Evolutionary conservation across 1,140 invertebrate species (phyloP), one percentile per base, ranked within the genome.

Genomic region (Platyura marginata): DNA sequence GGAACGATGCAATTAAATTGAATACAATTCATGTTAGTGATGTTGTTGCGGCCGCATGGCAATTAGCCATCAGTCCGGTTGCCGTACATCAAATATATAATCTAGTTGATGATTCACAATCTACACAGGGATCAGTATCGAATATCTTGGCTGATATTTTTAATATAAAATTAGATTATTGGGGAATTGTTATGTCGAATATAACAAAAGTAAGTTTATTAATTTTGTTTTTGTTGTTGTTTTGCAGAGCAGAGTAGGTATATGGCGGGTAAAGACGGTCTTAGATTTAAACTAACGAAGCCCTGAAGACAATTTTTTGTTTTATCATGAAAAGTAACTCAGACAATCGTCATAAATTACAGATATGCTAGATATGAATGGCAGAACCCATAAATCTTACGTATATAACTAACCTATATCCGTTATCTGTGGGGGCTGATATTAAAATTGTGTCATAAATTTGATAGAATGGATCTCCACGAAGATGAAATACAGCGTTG

Each of bases 11-110:
- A 44, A 66, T 92, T 40, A 74, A 78, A 51, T 77, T 90, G 68
- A 87, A 91, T 59, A 93, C 88, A 1, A 74, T 92, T 29, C 85
- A 92, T 61, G 84, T 90, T 1, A 59, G 64, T 33, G 90, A 94
- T 64, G 63, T 92, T 10, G 82, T 74, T 55, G 65, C 75, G 44
- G 87, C 85, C 25, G 72, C 86, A 46, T 88, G 81, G 77, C 52
- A 59, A 19, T 50, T 72, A 21, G 61, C 58, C 11, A 54, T 49
- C 20, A 55, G 48, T 20, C 52, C 60, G 1, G 62, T 63, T 38
- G 61, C 67, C n/a, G 51, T 53, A 35, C 63, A 70, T 0, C 68
- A 88, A 64, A 70, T 73, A 18, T 91, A 84, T 60, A 85, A 91
- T 59, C 62, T 90, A 33, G 84, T 83, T 1, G 89, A 93, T 56